Evolutionary conservation across 2,888 invertebrate species (phyloP), one percentile per base, ranked within the genome.

Genomic region (Melanostoma scalare): DNA sequence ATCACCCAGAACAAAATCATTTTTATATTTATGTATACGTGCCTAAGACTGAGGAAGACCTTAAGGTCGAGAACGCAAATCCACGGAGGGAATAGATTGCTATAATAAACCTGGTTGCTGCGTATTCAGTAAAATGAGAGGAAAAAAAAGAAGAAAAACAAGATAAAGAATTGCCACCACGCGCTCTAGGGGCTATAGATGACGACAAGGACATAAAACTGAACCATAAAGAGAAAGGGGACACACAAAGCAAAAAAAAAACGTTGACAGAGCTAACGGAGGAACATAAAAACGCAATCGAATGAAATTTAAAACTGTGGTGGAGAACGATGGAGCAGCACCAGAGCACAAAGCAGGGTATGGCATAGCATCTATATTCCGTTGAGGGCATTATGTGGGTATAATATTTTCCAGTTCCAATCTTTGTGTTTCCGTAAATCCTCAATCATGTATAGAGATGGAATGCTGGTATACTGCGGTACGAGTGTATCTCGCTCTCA

Each of bases 241-340:
- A 2, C 53, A 52, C 31, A 20, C 20, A 20, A 20, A 20, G 20
- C 20, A 20, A 48, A 38, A 3, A 61, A 6, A 2, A 48, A 2
- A 8, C 8, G 20, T 10, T 36, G 46, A 48, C 20, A 36, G 46
- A 4, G 20, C 20, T 20, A 20, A 20, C 20, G 20, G 42, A 40
- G 44, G 55, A 58, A 76, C 48, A 67, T 61, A 73, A 73, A 58
- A 76, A 76, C 67, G 71, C 67, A 81, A 72, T 81, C 81, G 55
- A 81, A 76, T 76, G 61, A 72, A 76, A 72, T 76, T 76, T 72
- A 56, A 65, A 67, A 38, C 55, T 40, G 38, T 61, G 36, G 56
- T 10, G 30, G n/a, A 30, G n/a, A 10, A 63, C 20, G 20, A 20
- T 20, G 20, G 20, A 40, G 44, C 6, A 35, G 56, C 44, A 68